Evolutionary conservation across 1,140 invertebrate species (phyloP).

Genomic region (Aculops lycopersici): DNA sequence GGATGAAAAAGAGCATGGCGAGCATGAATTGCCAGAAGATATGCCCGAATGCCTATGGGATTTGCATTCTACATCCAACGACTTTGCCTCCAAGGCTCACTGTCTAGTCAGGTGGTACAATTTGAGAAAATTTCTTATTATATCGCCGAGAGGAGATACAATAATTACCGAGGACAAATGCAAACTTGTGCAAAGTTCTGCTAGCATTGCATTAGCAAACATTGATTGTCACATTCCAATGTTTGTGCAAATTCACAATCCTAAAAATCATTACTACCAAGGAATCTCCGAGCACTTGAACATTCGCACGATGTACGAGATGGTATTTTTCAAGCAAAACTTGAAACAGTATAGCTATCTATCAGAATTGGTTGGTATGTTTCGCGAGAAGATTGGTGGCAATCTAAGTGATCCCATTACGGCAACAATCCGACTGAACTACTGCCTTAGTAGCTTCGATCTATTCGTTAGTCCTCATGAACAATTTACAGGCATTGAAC

Average conservation of each 20-base stretch:
- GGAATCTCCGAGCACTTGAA: constrained; percentile 31
- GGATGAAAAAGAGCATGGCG: no score
- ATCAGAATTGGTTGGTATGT: constrained; percentile 22
- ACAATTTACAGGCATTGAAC: not conserved
- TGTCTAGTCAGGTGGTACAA: constrained; percentile 29
- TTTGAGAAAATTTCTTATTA: constrained; percentile 41
- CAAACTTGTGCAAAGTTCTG: constrained; percentile 50
- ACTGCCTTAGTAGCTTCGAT: not conserved
- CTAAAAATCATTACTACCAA: constrained; percentile 42
- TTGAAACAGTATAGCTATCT: constrained; percentile 50
- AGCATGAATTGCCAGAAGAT: no score
- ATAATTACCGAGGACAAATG: constrained; percentile 40
- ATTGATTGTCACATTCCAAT: constrained; percentile 40
- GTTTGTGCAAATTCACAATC: constrained; percentile 50
- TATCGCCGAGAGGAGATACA: constrained; percentile 25
- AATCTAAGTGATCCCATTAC: not conserved
- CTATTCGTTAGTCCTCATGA: no score
- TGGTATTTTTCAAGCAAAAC: constrained; percentile 46
- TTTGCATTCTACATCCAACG: constrained; percentile 27
- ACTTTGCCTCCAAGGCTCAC: constrained; percentile 24
- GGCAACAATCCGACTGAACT: not conserved
- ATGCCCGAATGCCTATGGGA: constrained; percentile 20
- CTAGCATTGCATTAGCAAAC: constrained; percentile 47
- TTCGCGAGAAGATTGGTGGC: constrained; percentile 17
- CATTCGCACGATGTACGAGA: constrained; percentile 42